Base-by-base conservation (phyloP, 1,140 invertebrate species). In the Arctopsyche grandis region DNA sequence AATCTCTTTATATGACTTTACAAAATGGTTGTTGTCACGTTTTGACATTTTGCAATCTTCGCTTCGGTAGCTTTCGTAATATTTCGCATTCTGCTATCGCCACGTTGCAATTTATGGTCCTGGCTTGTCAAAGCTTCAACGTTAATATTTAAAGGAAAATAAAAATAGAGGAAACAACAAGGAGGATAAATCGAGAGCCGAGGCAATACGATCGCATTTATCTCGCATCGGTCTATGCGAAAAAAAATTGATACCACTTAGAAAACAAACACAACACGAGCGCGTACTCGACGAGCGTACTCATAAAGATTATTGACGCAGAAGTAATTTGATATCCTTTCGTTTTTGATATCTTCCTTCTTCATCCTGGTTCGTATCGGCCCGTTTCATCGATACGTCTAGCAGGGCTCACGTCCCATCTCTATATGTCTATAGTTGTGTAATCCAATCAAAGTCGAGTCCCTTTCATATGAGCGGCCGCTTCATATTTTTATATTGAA, bases 401-500 rank as follows among this genome's bases (percentile, higher is more conserved):
- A 29, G 44, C 26, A n/a, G 56, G 26, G 9, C 52, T 74, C 71
- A 74, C 71, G 71, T 74, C 4, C 22, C 5, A 14, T 44, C 24
- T 16, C 69, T 29, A 74, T 29, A 74, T 56, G 43, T 58, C 46
- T 74, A 74, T 74, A 74, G 56, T 80, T 75, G 77, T 75, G 77
- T 81, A 81, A 81, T 69, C 80, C 80, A 81, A 81, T 81, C 80
- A 81, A 71, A 38, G 77, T 52, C 76, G 78, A 66, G 73, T 78
- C 29, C 80, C 56, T 74, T 66, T 76, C 74, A 76, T 76, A 75
- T 60, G 58, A 71, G 12, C 48, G 69, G 26, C 74, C 77, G 77
- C 69, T 81, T 74, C 80, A 75, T 78, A 81, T 80, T 78, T 75
- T 79, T 81, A 66, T 81, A 81, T 81, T 81, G 80, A 81, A 78